These are phyloP conservation scores for Thecocarcelia acutangulata DNA, from an alignment of 2,888 invertebrate species.

Conservation along the genomic window DNA sequence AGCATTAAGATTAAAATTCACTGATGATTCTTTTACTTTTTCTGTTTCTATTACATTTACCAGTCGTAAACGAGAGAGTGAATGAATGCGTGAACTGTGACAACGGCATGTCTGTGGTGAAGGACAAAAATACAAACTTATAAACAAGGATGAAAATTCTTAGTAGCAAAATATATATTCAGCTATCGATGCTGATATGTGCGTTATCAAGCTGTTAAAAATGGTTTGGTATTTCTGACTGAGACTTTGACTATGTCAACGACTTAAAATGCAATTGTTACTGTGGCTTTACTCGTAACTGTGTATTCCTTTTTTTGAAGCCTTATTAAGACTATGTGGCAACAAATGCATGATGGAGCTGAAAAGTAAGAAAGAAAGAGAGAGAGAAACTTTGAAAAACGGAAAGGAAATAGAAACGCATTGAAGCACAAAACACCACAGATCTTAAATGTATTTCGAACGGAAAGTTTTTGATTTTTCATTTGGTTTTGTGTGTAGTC, in stretches of 20 bases:
- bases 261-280: constrained; percentile 8
- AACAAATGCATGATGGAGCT: constrained; percentile 37
- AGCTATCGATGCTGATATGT: neutral
- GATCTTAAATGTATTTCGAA: constrained; percentile 50
- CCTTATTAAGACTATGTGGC: constrained; percentile 31
- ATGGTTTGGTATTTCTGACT: neutral
- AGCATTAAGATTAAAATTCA: constrained; percentile 11
- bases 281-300: constrained; percentile 11
- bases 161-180: constrained; percentile 3
- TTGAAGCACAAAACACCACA: constrained; percentile 36
- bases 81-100: constrained; percentile 7
- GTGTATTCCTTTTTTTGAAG: constrained; percentile 9
- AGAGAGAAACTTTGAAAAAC: neutral
- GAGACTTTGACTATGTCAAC: constrained; percentile 11
- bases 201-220: neutral
- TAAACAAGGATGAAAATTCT: neutral
- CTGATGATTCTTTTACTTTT: constrained; percentile 7
- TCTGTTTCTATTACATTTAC: neutral
- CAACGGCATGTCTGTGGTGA: neutral
- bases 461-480: constrained; percentile 31
- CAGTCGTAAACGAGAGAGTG: constrained; percentile 3
- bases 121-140: neutral
- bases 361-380: constrained; percentile 25
- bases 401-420: constrained; percentile 20
- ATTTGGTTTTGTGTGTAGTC: constrained; percentile 26